Base-by-base conservation (phyloP, 2,113 vertebrate genomes). In the Prunella fulvescens region DNA sequence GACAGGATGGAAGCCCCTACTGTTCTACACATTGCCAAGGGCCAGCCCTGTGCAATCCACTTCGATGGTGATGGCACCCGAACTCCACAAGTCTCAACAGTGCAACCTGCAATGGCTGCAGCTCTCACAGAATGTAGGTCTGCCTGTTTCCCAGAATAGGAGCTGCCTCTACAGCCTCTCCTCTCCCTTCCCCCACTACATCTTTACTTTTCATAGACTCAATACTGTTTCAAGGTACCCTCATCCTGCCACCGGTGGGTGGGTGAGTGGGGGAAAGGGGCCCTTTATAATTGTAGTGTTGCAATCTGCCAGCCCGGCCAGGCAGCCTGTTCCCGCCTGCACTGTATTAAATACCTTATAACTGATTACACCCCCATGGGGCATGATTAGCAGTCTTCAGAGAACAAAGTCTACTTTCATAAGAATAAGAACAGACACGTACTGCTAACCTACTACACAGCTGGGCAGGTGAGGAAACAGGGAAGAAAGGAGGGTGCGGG, bases 401-500 rank as follows among this genome's bases (percentile, higher is more conserved):
- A 98, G 97, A 98, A 98, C 98, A 98, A 98, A 98, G 97, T 98
- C 97, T 97, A 97, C 98, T 98, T 98, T 98, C 97, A 98, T 96
- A 95, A 98, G 97, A 97, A 98, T 97, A 95, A 97, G 97, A 97
- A 97, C 96, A 97, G 45, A 98, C 98, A 98, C 45, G 93, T 97
- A 98, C 93, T 95, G 95, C 76, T 89, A 97, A 96, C 93, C 97
- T 97, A 94, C 92, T 93, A 91, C 93, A 97, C 96, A 97, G 97
- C 97, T 97, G 98, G 96, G 97, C 95, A 96, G 94, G 71, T 83
- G 69, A 92, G 71, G 58, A 92, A 97, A 95, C 67, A 54, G 81
- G 73, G 61, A 70, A 69, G 84, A 94, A 94, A 94, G 73, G 47
- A 45, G 89, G 2, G 48, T 12, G 39, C 0, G 15, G 7, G 6